Percentiles rank a stretch among this genome's conserved stretches.
Conservation (phyloP, 2,797 vertebrate genomes). For the Luscinia luscinia region DNA sequence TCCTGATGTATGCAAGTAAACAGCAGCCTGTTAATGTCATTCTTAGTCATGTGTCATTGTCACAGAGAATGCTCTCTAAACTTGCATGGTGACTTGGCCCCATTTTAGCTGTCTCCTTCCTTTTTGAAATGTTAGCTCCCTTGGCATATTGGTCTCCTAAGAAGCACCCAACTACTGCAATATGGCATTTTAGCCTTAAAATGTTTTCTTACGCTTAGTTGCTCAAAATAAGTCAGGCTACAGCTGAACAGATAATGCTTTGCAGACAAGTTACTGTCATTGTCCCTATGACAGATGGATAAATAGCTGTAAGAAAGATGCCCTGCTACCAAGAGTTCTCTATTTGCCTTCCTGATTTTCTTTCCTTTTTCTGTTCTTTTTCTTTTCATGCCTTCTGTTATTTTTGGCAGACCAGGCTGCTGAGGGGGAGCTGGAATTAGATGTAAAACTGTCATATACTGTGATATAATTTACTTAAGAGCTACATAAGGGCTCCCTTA, state of each 20-base stretch:
- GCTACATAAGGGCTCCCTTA: slow-evolving; percentile 71
- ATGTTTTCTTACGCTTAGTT: neutral
- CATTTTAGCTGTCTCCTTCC: slow-evolving; percentile 41
- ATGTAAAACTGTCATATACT: slow-evolving; percentile 73
- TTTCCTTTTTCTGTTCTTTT: neutral
- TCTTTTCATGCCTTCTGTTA: slow-evolving; percentile 59
- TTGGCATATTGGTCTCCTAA: slow-evolving; percentile 39
- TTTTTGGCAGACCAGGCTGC: slow-evolving; percentile 71
- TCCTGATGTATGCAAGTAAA: neutral
- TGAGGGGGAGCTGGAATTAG: slow-evolving; percentile 65
- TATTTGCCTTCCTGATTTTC: slow-evolving; percentile 27
- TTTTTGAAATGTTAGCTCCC: slow-evolving; percentile 31
- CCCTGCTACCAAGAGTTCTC: slow-evolving; percentile 49
- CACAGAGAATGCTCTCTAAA: slow-evolving; percentile 47
- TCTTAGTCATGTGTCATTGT: neutral
- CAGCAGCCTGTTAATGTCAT: neutral
- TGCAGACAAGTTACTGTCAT: slow-evolving; percentile 41
- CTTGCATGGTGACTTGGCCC: neutral
- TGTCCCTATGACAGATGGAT: slow-evolving; percentile 47
- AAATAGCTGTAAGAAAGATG: slow-evolving; percentile 59
- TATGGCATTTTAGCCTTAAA: neutral
- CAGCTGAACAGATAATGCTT: slow-evolving; percentile 52
- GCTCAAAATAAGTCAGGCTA: slow-evolving; percentile 54
- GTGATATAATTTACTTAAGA: slow-evolving; percentile 67
- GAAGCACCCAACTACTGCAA: neutral